Percentiles rank a stretch among this genome's conserved stretches.
These are phyloP conservation scores for Mercenaria mercenaria DNA, from an alignment of 1,140 invertebrate genomes.

Conservation along the genomic window DNA sequence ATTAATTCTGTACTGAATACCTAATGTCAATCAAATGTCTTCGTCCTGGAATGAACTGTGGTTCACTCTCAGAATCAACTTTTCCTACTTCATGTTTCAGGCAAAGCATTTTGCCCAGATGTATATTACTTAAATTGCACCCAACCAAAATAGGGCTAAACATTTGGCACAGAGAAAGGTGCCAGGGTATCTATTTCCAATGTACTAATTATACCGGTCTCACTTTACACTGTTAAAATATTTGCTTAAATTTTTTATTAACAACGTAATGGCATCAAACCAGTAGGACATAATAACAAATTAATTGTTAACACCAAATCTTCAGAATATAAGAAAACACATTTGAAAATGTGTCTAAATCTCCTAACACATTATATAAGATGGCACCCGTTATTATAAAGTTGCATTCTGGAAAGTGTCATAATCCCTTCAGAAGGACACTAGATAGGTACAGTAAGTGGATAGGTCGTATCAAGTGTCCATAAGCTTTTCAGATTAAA, in stretches of 20 bases:
- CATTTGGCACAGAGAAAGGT: no score
- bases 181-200: no score
- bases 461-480: not conserved
- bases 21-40: constrained; percentile 18
- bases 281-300: no score
- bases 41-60: not conserved
- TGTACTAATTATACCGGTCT: no score
- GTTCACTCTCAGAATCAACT: not conserved
- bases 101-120: no score
- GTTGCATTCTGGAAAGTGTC: not conserved
- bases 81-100: not conserved
- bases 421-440: not conserved
- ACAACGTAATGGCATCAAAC: no score
- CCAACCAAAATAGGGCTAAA: no score
- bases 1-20: no score
- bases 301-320: no score
- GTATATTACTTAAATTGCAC: no score
- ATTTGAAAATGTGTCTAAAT: not conserved
- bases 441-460: not conserved
- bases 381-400: not conserved
- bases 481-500: not conserved
- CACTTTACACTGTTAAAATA: no score
- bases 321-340: not conserved
- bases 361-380: not conserved
- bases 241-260: no score